Evolutionary conservation across 2,113 vertebrate genomes (phyloP).

Genomic region (human (Homo sapiens)): DNA sequence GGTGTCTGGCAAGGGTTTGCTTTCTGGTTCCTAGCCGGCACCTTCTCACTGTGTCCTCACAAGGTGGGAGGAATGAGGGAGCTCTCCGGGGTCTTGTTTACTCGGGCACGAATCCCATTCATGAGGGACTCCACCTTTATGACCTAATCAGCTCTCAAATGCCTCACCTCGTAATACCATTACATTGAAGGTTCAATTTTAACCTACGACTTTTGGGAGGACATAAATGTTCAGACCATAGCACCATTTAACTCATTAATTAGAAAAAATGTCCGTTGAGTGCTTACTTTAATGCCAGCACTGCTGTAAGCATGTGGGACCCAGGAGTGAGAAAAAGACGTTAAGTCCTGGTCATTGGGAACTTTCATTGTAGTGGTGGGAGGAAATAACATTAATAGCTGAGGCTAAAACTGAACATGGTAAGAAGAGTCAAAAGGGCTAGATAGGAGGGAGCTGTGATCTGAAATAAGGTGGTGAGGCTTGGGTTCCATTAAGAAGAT

Average conservation of each 20-base stretch:
- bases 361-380: not conserved
- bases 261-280: not conserved
- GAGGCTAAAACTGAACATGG: not conserved
- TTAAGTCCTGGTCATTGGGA: accelerated
- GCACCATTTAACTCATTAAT: not conserved
- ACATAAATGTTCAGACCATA: not conserved
- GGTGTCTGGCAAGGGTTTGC: not conserved
- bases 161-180: too few species aligned
- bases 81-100: not conserved
- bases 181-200: not conserved
- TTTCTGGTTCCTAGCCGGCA: too few species aligned
- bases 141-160: not conserved
- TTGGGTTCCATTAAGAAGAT: not conserved
- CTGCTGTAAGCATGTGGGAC: not conserved
- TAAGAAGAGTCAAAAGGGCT: not conserved
- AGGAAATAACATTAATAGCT: not conserved
- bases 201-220: not conserved
- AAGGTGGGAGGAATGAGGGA: too few species aligned
- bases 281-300: not conserved
- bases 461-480: not conserved
- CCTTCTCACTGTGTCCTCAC: not conserved
- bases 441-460: accelerated
- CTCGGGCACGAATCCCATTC: not conserved
- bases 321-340: not conserved
- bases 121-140: not conserved